Base-by-base conservation (phyloP, 2,888 invertebrate species). In the Agrochola lota region DNA sequence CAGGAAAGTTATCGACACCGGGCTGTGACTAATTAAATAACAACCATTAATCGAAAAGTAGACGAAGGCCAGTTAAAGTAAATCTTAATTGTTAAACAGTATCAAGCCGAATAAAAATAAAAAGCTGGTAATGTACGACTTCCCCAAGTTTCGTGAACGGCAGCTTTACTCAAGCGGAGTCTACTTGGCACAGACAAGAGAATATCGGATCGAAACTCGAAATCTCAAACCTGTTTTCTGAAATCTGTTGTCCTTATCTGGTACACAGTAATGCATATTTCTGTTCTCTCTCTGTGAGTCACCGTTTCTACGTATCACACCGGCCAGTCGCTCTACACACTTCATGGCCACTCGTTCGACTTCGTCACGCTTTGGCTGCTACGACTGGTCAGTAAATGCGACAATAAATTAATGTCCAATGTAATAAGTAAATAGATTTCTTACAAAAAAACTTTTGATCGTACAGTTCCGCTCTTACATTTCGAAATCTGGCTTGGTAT, bases 191-290 rank as follows among this genome's bases (percentile, higher is more conserved):
- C 94, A 96, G 95, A 94, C 96, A 93, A 94, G 95, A 95, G 96
- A 96, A 93, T 96, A 96, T 96, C 95, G 96, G 95, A 95, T 96
- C 94, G 94, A 95, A 96, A 96, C 96, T 96, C 96, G 96, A 96
- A 96, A 96, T 96, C 94, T 94, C 91, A 93, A 96, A 96, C 96
- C 95, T 95, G 96, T 96, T 96, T 93, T 94, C 91, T 93, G 91
- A 89, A 87, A 90, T 93, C 90, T 90, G 83, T 88, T 91, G 91
- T 96, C 96, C 93, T 93, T 93, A 89, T 96, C 95, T 91, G 84
- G 83, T 93, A 80, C 88, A 86, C 87, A 82, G 81, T 80, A 85
- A 87, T 89, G 87, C 82, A 91, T 92, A 95, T 96, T 88, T 90
- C 92, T 91, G 90, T 85, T 94, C 96, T 94, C 95, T 91, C 89